Base-by-base conservation (phyloP, 1,140 invertebrate genomes). In the Drosophila erecta region DNA sequence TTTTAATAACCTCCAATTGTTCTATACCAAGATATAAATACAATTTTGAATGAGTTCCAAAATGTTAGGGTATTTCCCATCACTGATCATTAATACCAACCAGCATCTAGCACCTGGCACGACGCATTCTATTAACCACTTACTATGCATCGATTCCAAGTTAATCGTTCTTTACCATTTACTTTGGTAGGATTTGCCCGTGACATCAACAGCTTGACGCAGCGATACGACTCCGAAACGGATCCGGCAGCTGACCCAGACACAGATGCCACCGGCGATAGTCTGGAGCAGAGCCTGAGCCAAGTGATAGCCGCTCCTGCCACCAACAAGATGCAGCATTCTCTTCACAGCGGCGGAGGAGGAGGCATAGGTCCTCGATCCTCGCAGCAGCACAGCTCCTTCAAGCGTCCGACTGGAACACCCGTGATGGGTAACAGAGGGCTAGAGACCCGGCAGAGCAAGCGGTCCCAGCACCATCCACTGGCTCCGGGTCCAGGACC, bases 181-280 rank as follows among this genome's bases (percentile, higher is more conserved):
- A 49, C 11, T 61, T 17, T 35, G 24, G 15, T 33, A 92, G 91
- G 91, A 73, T 61, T 92, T 12, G 79, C 90, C 4, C 81, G 91
- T 12, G 91, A 92, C 53, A 92, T 92, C 8, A 91, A 78, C 47
- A 91, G 75, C 57, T 75, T 92, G 53, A 90, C 83, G 44, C 87
- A 90, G 40, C 84, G 91, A 11, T 91, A 84, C 56, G 95, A 95
- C 75, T 94, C 94, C 54, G 94, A 94, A 74, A 94, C 93, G 65
- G 94, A 95, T 69, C 90, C 94, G 7, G 93, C 94, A 43, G 94
- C 94, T 70, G 95, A 95, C 58, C 95, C 95, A 1, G 95, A 95
- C 67, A 95, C 94, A 0, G 95, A 95, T 81, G 90, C 90, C 33
- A 92, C 92, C 6, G 91, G 90, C 10, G 90, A 92, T 15, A 91